Evolutionary conservation across 1,140 invertebrate species (phyloP), one percentile per base, ranked within the genome.

Genomic region (Amphibalanus amphitrite): DNA sequence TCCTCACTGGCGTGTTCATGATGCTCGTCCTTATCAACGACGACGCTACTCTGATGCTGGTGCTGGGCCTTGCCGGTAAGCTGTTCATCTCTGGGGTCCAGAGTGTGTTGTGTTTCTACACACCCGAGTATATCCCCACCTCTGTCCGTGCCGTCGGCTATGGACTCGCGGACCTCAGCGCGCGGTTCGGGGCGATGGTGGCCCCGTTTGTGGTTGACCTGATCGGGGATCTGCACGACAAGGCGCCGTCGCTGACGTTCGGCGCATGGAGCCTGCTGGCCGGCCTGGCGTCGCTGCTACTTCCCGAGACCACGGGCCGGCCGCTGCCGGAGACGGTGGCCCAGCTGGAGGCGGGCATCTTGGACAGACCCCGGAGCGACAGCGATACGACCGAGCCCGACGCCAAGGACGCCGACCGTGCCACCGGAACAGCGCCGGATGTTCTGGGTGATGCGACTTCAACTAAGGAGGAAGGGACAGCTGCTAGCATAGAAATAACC

Each of bases 51-150:
- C 47, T 73, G n/a, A 74, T 59, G 6, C 71, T 76, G 23, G 26
- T 59, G 0, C 64, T 82, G 38, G 79, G 80, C 28, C 75, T 82
- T 0, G 67, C 78, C 64, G 82, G 82, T 40, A 81, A 81, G 75
- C 78, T 81, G 73, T 77, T 76, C 29, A 79, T 82, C 73, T 78
- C 81, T 20, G 79, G 78, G 10, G 76, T 79, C 25, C 81, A 79
- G 72, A 73, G 75, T 64, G 77, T 79, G 69, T 76, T 80, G 69
- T 81, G 80, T 72, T 76, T 81, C 59, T 81, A 81, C 71, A 81
- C 81, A 70, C 78, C 80, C 10, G 83, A 83, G 74, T 73, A 84
- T 10, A 84, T 82, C 75, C 82, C 82, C 8, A 83, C 82, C 10
- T 77, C 79, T 0, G 74, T 84, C 17, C 76, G 83, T 28, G 82